A percentile compares a stretch with the other conserved stretches of the same genome.
phyloP scores from a whole-genome alignment of 2,888 invertebrate species.

The Prosopocoilus inquinatus region DNA sequence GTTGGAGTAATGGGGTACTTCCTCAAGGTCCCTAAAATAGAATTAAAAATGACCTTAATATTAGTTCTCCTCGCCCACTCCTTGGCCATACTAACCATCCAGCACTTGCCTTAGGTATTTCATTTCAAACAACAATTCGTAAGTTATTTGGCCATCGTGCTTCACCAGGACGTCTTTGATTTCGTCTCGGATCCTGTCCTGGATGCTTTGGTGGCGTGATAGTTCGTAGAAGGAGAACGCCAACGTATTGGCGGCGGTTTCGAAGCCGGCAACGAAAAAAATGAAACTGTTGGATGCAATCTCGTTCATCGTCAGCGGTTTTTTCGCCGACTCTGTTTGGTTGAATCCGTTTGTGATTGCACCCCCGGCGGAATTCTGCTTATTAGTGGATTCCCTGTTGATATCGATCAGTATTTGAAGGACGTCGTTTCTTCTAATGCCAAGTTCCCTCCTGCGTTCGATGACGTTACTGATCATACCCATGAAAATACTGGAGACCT shows the following conservation, averaged over 20 bases:
- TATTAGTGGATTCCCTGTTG: constrained; percentile 2
- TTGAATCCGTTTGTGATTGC: background rate
- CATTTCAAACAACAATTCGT: constrained; percentile 51
- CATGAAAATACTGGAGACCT: constrained; percentile 32
- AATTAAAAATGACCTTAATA: background rate
- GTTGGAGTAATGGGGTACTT: constrained; percentile 40
- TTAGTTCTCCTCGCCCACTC: background rate
- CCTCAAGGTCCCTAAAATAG: constrained; percentile 43
- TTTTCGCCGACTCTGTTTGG: background rate
- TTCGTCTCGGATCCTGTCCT: constrained; percentile 49
- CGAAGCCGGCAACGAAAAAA: constrained; percentile 62
- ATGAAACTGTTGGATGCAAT: constrained; percentile 55
- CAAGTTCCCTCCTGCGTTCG: constrained; percentile 27
- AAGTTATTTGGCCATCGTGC: constrained; percentile 41
- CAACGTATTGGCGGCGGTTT: constrained; percentile 59
- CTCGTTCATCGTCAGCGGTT: constrained; percentile 32
- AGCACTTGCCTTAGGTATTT: constrained; percentile 46
- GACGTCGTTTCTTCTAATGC: constrained; percentile 41
- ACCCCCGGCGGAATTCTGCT: constrained; percentile 9
- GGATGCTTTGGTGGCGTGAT: constrained; percentile 48
- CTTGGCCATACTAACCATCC: background rate
- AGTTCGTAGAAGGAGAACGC: constrained; percentile 58
- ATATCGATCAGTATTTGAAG: constrained; percentile 43
- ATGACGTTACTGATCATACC: constrained; percentile 31
- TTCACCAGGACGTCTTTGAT: constrained; percentile 36